Evolutionary conservation across 2,797 vertebrate species (phyloP).

Genomic region (Pangasius djambal): DNA sequence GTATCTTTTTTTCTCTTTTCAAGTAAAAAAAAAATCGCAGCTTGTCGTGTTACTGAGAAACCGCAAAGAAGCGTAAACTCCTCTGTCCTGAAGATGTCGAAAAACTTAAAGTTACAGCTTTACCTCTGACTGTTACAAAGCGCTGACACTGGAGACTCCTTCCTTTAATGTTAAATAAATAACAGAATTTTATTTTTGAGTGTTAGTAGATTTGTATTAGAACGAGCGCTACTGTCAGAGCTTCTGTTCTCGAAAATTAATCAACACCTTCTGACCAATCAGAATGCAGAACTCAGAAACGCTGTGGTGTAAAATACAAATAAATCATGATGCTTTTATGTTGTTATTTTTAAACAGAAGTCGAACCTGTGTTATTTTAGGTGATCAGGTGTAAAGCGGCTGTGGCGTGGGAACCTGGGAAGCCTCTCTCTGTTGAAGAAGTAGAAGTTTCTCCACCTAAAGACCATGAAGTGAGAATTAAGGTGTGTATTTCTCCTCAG

Average conservation of each 20-base stretch:
- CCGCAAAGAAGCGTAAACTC: no score
- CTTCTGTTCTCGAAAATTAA: not conserved
- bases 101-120: no score
- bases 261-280: not conserved
- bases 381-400: slow-evolving; percentile 84
- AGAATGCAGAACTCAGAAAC: not conserved
- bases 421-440: slow-evolving; percentile 80
- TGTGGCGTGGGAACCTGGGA: slow-evolving; percentile 82
- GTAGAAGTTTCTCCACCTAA: slow-evolving; percentile 82
- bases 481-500: slow-evolving; percentile 67
- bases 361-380: slow-evolving; percentile 56
- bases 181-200: no score
- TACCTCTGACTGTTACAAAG: no score
- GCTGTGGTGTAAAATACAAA: not conserved
- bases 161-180: no score
- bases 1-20: no score
- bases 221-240: not conserved
- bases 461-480: slow-evolving; percentile 85
- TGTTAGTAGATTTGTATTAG: no score
- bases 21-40: no score
- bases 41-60: no score
- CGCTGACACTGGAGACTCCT: no score
- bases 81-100: no score
- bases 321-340: not conserved
- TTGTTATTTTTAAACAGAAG: no score